Percentiles rank a stretch among this genome's conserved stretches.
These are phyloP conservation scores for Harlomillsia oculata DNA, from an alignment of 1,140 invertebrate species.

Conservation along the genomic window DNA sequence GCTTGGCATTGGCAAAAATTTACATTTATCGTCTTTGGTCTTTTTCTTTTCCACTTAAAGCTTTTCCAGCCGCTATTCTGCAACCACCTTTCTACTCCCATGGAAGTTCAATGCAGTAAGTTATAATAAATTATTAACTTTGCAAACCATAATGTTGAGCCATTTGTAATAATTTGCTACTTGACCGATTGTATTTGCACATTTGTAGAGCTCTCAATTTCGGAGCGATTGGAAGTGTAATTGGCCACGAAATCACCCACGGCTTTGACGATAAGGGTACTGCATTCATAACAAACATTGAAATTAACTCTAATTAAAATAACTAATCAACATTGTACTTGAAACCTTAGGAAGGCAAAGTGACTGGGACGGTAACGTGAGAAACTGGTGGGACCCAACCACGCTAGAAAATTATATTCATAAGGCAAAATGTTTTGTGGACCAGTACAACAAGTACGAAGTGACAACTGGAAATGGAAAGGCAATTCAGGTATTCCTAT, in stretches of 20 bases:
- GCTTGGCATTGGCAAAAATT: not conserved
- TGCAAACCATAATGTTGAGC: no score
- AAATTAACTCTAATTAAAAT: not conserved
- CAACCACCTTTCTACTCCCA: constrained; percentile 62
- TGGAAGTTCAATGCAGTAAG: constrained; percentile 38
- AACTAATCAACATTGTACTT: not conserved
- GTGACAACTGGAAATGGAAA: no score
- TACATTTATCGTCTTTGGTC: not conserved
- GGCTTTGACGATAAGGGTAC: constrained; percentile 68
- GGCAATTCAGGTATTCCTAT: no score
- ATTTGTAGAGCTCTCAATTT: constrained; percentile 71
- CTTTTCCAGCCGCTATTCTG: constrained; percentile 60
- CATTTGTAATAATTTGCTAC: not conserved
- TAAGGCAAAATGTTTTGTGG: constrained; percentile 49
- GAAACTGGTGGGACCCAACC: constrained; percentile 35
- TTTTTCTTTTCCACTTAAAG: not conserved
- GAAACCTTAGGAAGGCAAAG: constrained; percentile 14
- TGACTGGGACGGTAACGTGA: constrained; percentile 36
- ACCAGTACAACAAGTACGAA: constrained; percentile 46
- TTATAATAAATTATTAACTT: not conserved
- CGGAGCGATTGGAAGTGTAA: constrained; percentile 64
- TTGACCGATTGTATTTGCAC: no score
- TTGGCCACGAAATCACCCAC: constrained; percentile 78
- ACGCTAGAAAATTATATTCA: constrained; percentile 37
- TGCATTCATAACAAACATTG: not conserved